Percentiles rank a stretch among this genome's conserved stretches.
phyloP scores from a whole-genome alignment of 2,888 invertebrate species.

The Didymodactylos carnosus region DNA sequence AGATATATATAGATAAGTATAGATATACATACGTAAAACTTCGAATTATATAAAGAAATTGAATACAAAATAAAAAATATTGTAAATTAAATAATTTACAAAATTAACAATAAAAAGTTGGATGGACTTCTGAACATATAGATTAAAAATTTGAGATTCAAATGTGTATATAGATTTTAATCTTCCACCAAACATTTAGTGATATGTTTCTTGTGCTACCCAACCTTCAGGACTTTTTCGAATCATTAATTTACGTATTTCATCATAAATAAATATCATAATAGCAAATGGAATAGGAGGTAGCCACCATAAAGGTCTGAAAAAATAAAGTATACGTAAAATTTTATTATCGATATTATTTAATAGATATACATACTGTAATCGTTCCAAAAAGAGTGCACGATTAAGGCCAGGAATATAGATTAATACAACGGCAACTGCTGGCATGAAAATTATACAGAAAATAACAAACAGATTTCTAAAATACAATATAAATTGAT shows the following conservation, averaged over 20 bases:
- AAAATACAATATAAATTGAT: neutral
- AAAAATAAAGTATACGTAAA: neutral
- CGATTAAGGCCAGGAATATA: neutral
- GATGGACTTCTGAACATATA: no score
- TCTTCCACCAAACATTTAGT: no score
- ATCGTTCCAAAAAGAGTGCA: neutral
- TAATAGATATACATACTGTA: neutral
- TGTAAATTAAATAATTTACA: no score
- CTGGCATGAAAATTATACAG: neutral
- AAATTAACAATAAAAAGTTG: no score
- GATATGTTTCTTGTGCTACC: slow-evolving; percentile 19
- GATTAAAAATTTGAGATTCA: no score
- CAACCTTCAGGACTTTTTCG: slow-evolving; percentile 18
- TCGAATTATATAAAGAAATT: no score
- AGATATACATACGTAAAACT: no score
- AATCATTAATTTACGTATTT: slow-evolving; percentile 18
- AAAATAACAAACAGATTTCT: neutral
- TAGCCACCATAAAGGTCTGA: slow-evolving; percentile 21
- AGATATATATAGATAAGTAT: no score
- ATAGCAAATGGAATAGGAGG: slow-evolving; percentile 20
- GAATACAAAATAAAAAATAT: no score
- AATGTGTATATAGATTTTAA: no score
- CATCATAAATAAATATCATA: slow-evolving; percentile 20
- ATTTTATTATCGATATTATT: no score
- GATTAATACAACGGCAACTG: neutral